Evolutionary conservation across 1,140 invertebrate species (phyloP).

Genomic region (Ooceraea biroi): DNA sequence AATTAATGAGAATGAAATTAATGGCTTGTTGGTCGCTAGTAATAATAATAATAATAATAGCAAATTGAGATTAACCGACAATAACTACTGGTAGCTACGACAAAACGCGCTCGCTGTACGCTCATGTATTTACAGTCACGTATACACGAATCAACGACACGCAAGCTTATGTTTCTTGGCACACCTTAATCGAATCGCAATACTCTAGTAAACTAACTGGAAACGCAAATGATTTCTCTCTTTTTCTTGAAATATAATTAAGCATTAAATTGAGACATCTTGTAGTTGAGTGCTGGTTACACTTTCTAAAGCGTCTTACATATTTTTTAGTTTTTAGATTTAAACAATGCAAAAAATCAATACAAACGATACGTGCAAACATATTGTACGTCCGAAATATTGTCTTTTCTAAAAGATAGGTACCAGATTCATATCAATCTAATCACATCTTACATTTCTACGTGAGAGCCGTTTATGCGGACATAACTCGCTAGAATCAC

Average conservation of each 20-base stretch:
- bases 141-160: constrained; percentile 51
- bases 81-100: constrained; percentile 12
- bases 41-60: constrained; percentile 58
- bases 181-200: constrained; percentile 10
- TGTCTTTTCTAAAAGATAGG: too few species aligned
- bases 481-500: constrained; percentile 38
- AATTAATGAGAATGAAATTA: constrained; percentile 49
- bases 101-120: constrained; percentile 38
- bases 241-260: too few species aligned
- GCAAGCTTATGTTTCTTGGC: constrained; percentile 48
- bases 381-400: too few species aligned
- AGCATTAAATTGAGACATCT: too few species aligned
- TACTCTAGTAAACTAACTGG: neutral
- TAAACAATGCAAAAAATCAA: too few species aligned
- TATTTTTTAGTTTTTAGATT: too few species aligned
- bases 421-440: neutral
- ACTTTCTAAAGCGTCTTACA: too few species aligned
- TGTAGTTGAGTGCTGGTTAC: too few species aligned
- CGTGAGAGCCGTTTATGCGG: constrained; percentile 23
- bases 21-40: constrained; percentile 24
- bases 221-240: too few species aligned
- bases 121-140: constrained; percentile 34
- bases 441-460: constrained; percentile 41
- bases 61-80: constrained; percentile 37
- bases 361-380: too few species aligned